phyloP scores from a whole-genome alignment of 2,113 vertebrate genomes.

The Furnarius figulus region DNA sequence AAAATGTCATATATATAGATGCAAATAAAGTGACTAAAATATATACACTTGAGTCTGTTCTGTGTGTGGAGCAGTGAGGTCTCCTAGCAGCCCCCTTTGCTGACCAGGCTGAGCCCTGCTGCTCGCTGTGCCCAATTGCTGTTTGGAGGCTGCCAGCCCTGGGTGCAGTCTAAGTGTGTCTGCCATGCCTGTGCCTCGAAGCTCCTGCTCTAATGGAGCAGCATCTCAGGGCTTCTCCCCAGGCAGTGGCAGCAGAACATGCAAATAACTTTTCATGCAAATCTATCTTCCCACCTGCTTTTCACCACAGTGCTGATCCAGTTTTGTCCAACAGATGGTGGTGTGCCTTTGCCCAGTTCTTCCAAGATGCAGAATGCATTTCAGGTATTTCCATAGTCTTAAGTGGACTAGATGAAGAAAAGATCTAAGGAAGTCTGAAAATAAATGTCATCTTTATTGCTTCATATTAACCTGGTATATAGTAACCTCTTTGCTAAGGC shows the following conservation, averaged over 20 bases:
- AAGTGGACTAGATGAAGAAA: background rate
- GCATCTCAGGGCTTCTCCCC: background rate
- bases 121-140: background rate
- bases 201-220: background rate
- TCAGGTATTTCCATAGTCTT: background rate
- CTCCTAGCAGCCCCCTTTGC: background rate
- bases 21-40: slow-evolving; percentile 72
- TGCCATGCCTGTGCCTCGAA: background rate
- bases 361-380: background rate
- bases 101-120: background rate
- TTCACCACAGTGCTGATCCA: background rate
- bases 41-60: background rate
- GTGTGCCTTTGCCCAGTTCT: background rate
- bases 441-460: background rate
- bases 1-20: slow-evolving; percentile 76
- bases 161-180: rapidly evolving
- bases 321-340: background rate
- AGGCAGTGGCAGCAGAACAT: background rate
- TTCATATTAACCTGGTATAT: background rate
- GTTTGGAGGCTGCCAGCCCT: background rate
- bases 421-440: background rate
- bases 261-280: background rate
- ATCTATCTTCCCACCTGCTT: background rate
- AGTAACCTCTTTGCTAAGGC: background rate
- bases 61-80: background rate